These are phyloP conservation scores for Heliconius congener DNA, from an alignment of 1,140 invertebrate genomes.

Conservation along the genomic window DNA sequence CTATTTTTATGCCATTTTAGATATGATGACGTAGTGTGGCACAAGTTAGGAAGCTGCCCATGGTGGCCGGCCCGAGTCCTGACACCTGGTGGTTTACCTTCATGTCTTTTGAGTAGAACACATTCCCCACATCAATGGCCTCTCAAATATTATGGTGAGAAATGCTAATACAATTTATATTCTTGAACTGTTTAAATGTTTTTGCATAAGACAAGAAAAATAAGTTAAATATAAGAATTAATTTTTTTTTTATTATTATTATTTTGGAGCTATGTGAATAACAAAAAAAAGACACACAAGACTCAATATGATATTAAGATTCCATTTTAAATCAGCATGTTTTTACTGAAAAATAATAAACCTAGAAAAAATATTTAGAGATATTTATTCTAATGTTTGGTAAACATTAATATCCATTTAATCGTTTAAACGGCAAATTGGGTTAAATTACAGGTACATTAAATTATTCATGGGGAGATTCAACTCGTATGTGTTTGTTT, in stretches of 20 bases:
- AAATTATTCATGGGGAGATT: constrained; percentile 65
- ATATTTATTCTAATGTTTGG: background rate
- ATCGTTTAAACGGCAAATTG: background rate
- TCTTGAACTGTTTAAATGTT: background rate
- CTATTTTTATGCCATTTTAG: constrained; percentile 34
- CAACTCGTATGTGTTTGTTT: constrained; percentile 59
- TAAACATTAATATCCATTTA: background rate
- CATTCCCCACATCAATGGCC: constrained; percentile 62
- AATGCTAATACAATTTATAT: background rate
- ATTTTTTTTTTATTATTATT: too few species aligned
- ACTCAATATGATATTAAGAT: too few species aligned
- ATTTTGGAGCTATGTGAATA: too few species aligned
- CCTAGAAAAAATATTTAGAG: too few species aligned
- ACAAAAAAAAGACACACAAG: too few species aligned
- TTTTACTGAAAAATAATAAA: too few species aligned
- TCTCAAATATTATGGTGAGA: constrained; percentile 32
- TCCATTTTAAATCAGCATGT: too few species aligned
- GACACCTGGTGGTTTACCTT: constrained; percentile 56
- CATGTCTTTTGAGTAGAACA: constrained; percentile 53
- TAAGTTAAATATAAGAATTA: too few species aligned
- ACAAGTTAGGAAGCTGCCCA: constrained; percentile 60
- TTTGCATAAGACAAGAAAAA: too few species aligned
- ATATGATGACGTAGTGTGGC: constrained; percentile 73
- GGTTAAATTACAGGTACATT: constrained; percentile 49
- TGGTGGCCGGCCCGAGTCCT: constrained; percentile 74